Evolutionary conservation across 2,113 vertebrate species (phyloP), one percentile per base, ranked within the genome.

Genomic region (Neomonachus schauinslandi): DNA sequence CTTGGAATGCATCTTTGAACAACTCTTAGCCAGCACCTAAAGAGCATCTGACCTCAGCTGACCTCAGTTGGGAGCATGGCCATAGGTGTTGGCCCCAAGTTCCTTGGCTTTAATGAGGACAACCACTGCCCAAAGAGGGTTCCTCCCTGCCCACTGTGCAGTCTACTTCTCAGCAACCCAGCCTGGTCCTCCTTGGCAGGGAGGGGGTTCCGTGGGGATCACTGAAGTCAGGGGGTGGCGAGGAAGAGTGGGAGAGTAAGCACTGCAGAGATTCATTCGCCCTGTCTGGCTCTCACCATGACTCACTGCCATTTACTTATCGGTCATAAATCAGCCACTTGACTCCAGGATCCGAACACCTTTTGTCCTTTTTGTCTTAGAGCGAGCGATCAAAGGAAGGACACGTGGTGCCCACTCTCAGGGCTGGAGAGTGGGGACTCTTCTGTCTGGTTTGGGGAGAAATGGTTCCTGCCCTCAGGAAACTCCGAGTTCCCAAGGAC

Each of bases 241-340:
- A 46, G 72, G n/a, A 69, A 67, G 21, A 55, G 19, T 2, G 53
- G 4, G 7, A 72, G 12, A 51, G 89, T 63, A 24, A 92, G 14
- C 16, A 14, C 24, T 55, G 51, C 26, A 15, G 57, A 81, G 51
- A 33, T 22, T 24, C 26, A 1, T 28, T 36, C 15, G 0, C 26
- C 63, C 28, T n/a, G 53, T 49, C 69, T 88, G 90, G 33, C 80
- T 36, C 82, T 72, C 51, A 16, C 33, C 5, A 14, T 74, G 93
- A 93, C 81, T 95, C 79, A 91, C 33, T 63, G 59, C 59, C 67
- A 74, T 39, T 94, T 91, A 79, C 24, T 26, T 16, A 51, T 79
- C 89, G 92, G 69, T 49, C 81, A 77, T 55, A 74, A 94, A 90
- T 97, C 88, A 94, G 85, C 87, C 90, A 33, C 83, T 77, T 21